Evolutionary conservation across 2,797 vertebrate genomes (phyloP), one percentile per base, ranked within the genome.

Genomic region (Lepidocolaptes lacrymiger): DNA sequence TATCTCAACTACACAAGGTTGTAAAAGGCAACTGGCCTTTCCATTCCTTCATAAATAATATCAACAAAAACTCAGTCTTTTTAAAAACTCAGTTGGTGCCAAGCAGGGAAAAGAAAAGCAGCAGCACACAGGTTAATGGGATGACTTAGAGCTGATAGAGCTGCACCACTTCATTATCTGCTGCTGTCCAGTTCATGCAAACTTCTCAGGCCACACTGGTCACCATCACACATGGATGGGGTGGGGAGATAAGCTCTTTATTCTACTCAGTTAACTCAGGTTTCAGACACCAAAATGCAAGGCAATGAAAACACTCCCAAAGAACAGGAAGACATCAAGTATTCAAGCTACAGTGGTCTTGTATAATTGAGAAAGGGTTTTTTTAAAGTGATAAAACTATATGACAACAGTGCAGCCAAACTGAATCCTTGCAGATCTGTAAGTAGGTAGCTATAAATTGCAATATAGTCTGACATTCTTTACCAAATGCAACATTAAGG

Each of bases 401-500:
- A 18, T 5, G 48, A 79, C 36, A 84, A 20, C 34, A 81, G 54
- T 62, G 34, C 32, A 83, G 46, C 9, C 43, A 27, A 2, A 6
- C 12, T 89, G 34, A 79, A 67, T 55, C 44, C 71, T 43, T 36
- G 49, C 52, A 94, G 56, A n/a, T 78, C 80, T 78, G 4, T 55
- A 67, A 78, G 74, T 55, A 61, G 24, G 32, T 30, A 78, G 58
- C 79, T 93, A 78, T 78, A 80, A 71, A 85, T 24, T 75, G 46
- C 62, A 48, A 49, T 48, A 66, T 58, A 77, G 58, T 51, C 89
- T 69, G 74, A 79, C 14, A 36, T 34, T 80, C 90, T 93, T 80
- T 79, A 73, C 48, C 79, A 95, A 90, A 91, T 89, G 93, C 44
- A 84, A 21, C 80, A 79, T 83, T 48, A 79, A 82, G 79, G 67